Evolutionary conservation across 2,113 vertebrate species (phyloP).

Genomic region (Fregetta grallaria): DNA sequence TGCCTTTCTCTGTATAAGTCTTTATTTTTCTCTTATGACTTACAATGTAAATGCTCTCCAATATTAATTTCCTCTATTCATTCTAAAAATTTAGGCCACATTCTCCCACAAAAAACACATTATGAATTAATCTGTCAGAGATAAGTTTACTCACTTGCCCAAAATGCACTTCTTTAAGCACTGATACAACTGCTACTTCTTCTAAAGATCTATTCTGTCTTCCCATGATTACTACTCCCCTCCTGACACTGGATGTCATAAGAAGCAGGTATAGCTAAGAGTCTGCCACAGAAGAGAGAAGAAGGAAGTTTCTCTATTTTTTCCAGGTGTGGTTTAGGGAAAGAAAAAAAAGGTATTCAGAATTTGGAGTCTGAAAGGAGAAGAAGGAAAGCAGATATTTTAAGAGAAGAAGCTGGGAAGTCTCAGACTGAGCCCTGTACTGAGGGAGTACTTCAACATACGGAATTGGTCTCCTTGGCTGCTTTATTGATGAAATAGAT

Average conservation of each 20-base stretch:
- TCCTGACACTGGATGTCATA: neutral
- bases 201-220: neutral
- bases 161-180: neutral
- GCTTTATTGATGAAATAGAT: neutral
- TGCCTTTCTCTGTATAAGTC: neutral
- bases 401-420: neutral
- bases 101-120: neutral
- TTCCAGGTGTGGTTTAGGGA: neutral
- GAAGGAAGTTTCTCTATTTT: neutral
- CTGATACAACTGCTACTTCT: neutral
- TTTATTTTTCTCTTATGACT: neutral
- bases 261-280: neutral
- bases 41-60: neutral
- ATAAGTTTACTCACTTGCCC: neutral
- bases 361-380: neutral
- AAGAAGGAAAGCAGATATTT: neutral
- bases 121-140: neutral
- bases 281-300: neutral
- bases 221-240: neutral
- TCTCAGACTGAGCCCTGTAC: accelerated
- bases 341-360: neutral
- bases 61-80: neutral
- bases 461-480: neutral
- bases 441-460: neutral
- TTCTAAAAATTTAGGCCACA: neutral